A percentile compares a stretch with the other conserved stretches of the same genome.
phyloP scores from a whole-genome alignment of 2,113 vertebrate genomes.

The Oncorhynchus masou region DNA sequence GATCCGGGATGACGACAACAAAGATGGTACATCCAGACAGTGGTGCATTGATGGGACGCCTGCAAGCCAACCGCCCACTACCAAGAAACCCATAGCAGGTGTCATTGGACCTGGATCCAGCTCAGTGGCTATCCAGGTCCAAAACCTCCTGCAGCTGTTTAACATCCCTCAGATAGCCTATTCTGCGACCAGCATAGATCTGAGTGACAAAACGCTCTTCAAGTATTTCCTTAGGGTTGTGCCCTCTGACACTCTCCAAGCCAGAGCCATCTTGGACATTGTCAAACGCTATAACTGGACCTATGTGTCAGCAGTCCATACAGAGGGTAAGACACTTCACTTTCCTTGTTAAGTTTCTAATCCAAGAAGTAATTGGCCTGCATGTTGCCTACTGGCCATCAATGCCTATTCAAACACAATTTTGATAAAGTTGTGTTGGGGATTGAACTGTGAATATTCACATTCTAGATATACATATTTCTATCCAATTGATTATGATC shows the following conservation, averaged over 20 bases:
- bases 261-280: constrained; percentile 90
- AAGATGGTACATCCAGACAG: constrained; percentile 74
- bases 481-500: no score
- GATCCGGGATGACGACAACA: constrained; percentile 82
- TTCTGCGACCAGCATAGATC: constrained; percentile 91
- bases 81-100: constrained; percentile 90
- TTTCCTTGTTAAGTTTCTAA: background rate
- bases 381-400: background rate
- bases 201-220: constrained; percentile 93
- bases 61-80: constrained; percentile 70
- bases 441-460: no score
- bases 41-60: constrained; percentile 86
- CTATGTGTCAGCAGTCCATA: constrained; percentile 93
- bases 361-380: background rate
- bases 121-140: constrained; percentile 95
- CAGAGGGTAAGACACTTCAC: constrained; percentile 82
- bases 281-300: constrained; percentile 96
- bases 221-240: constrained; percentile 95
- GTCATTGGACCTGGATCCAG: constrained; percentile 95
- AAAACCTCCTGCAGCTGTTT: constrained; percentile 93
- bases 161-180: constrained; percentile 97
- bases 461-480: no score
- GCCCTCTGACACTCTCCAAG: constrained; percentile 91
- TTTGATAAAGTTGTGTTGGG: no score
- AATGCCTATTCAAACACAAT: background rate